Evolutionary conservation across 2,888 invertebrate species (phyloP), one percentile per base, ranked within the genome.

Genomic region (Cacoxenus indagator): DNA sequence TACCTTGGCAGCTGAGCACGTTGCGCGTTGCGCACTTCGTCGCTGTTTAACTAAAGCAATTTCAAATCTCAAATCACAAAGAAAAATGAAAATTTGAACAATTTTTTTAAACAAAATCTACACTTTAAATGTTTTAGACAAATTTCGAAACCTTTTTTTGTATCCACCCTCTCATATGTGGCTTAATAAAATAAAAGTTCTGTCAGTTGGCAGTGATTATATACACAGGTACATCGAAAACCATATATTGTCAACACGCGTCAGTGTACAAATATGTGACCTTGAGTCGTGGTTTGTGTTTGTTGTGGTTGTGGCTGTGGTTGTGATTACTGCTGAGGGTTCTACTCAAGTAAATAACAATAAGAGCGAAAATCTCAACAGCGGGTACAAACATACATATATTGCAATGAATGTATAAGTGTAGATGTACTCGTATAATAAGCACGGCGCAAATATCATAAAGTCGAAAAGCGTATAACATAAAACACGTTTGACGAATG

Each of bases 401-500:
- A 27, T 11, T 31, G n/a, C 29, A 57, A 37, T 61, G 14, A 26
- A 45, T 26, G 4, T 62, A 62, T 14, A 22, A 8, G n/a, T 19
- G 29, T 29, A 29, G 29, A 31, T 17, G 17, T 64, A 22, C 11
- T 24, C 5, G 19, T 19, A 45, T 45, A 64, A 48, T 64, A 64
- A 46, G 22, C 24, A 29, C 17, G 19, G 17, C 6, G 11, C 51
- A 19, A 51, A 51, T 22, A 51, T 51, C 64, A 26, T 45, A 62
- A 45, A 48, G 19, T 3, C 19, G 19, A 48, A 22, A 48, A 55
- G 55, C 9, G 19, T 26, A 62, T 73, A 71, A 68, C 76, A 70
- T 80, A 75, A 81, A 81, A 81, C 80, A 83, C 82, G 80, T 81
- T 81, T 83, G 81, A 76, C 76, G 76, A 76, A 75, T 72, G 70